Conservation (phyloP, 2,797 vertebrate genomes). For the Choloepus didactylus region DNA sequence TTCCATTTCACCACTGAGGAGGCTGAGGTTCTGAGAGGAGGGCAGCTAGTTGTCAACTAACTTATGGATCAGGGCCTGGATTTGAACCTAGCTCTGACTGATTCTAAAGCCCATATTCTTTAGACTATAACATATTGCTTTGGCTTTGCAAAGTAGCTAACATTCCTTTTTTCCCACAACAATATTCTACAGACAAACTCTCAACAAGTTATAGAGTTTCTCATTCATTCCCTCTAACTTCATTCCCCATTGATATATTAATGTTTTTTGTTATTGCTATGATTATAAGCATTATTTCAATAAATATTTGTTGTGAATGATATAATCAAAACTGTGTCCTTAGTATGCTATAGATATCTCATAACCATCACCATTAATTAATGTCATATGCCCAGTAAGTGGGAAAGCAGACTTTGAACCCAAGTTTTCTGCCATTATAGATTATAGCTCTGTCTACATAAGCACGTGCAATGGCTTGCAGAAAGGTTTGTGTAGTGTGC, state of each 20-base stretch:
- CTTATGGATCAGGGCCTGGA: not conserved
- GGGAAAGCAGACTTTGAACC: not conserved
- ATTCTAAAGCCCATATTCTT: not conserved
- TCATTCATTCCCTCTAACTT: not conserved
- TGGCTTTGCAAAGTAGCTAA: not conserved
- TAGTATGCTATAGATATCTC: not conserved
- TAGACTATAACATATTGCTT: not conserved
- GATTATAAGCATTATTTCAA: not conserved
- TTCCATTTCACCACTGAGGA: not conserved
- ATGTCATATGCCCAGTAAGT: not conserved
- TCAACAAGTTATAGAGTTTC: not conserved
- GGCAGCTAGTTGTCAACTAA: not conserved
- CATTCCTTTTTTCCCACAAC: not conserved
- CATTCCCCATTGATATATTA: not conserved
- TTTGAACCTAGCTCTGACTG: slow-evolving; percentile 21
- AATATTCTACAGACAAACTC: not conserved
- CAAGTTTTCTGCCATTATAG: not conserved
- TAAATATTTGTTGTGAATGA: not conserved
- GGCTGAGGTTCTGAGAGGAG: not conserved
- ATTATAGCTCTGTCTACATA: not conserved
- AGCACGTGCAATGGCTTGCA: not conserved
- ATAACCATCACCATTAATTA: not conserved
- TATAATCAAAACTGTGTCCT: not conserved
- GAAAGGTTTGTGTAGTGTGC: not conserved
- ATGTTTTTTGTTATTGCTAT: not conserved